A percentile compares a stretch with the other conserved stretches of the same genome.
These are phyloP conservation scores for Lithophane socia DNA, from an alignment of 2,888 invertebrate genomes.

Conservation along the genomic window DNA sequence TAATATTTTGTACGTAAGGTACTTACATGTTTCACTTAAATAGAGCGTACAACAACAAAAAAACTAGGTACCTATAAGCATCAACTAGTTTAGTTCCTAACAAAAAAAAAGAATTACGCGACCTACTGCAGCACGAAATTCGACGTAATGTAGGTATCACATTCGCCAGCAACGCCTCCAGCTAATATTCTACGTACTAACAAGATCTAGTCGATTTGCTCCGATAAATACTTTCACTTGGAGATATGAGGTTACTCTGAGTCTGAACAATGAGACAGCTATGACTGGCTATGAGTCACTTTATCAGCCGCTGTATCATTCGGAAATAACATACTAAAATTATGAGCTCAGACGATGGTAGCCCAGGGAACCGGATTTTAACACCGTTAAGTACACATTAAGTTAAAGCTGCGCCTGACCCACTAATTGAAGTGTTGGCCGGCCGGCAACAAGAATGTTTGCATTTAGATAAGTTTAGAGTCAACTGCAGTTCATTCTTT, in stretches of 20 bases:
- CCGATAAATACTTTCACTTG: conserved; percentile 79
- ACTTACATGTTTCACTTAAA: too few relatives aligned
- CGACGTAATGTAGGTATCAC: conserved; percentile 33
- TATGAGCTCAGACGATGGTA: conserved; percentile 68
- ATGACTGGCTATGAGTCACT: conserved; percentile 71
- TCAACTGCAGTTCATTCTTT: conserved; percentile 69
- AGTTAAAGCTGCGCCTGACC: conserved; percentile 80
- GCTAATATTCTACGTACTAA: conserved; percentile 60
- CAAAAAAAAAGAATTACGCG: conserved; percentile 3
- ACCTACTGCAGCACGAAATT: conserved; percentile 13
- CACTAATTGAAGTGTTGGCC: conserved; percentile 78
- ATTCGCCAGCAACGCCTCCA: conserved; percentile 50
- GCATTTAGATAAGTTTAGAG: conserved; percentile 78
- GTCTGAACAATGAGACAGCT: conserved; percentile 68
- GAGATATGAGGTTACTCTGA: conserved; percentile 71
- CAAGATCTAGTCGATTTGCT: conserved; percentile 69
- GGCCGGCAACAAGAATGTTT: conserved; percentile 72
- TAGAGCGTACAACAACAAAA: too few relatives aligned
- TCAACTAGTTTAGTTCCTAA: not conserved
- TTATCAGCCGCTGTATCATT: conserved; percentile 67
- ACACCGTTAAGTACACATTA: conserved; percentile 85
- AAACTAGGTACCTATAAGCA: too few relatives aligned
- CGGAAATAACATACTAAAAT: conserved; percentile 62
- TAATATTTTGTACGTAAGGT: too few relatives aligned
- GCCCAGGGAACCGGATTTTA: conserved; percentile 79